These are phyloP conservation scores for Coenonympha arcania DNA, from an alignment of 2,888 invertebrate genomes.

Conservation along the genomic window DNA sequence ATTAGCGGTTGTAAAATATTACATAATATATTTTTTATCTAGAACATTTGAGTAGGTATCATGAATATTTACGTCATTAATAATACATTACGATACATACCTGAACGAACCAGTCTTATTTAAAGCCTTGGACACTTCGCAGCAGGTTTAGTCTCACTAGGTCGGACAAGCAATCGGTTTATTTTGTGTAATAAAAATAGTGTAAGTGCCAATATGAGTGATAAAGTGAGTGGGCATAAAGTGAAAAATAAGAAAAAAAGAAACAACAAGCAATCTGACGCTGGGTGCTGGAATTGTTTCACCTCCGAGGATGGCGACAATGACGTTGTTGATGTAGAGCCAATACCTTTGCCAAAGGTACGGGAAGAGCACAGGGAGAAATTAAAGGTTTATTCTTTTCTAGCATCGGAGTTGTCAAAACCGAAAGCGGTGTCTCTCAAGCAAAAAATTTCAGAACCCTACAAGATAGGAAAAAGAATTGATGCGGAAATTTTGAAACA, in stretches of 20 bases:
- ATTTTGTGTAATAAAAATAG: conserved; percentile 25
- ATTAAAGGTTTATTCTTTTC: conserved; percentile 54
- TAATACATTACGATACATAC: conserved; percentile 46
- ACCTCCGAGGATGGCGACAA: conserved; percentile 36
- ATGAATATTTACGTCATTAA: conserved; percentile 52
- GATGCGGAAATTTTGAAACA: conserved; percentile 40
- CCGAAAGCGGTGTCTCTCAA: conserved; percentile 55
- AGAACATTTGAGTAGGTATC: conserved; percentile 36
- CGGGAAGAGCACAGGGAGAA: conserved; percentile 48
- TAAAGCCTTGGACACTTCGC: conserved; percentile 38
- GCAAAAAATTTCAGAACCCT: conserved; percentile 57
- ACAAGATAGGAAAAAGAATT: conserved; percentile 47
- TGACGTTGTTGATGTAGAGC: conserved; percentile 32
- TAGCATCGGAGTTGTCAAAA: conserved; percentile 51
- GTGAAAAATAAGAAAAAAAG: conserved; percentile 29
- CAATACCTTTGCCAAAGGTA: conserved; percentile 46
- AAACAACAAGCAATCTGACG: conserved; percentile 36
- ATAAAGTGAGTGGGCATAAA: conserved; percentile 24
- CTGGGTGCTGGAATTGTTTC: conserved; percentile 63
- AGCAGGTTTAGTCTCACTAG: conserved; percentile 43
- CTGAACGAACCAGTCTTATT: conserved; percentile 40
- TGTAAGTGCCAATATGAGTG: conserved; percentile 24
- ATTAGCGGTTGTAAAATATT: background rate
- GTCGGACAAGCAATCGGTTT: conserved; percentile 25
- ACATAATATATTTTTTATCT: conserved; percentile 20